Evolutionary conservation across 2,888 invertebrate genomes (phyloP).

Genomic region (Eupeodes latifasciatus): DNA sequence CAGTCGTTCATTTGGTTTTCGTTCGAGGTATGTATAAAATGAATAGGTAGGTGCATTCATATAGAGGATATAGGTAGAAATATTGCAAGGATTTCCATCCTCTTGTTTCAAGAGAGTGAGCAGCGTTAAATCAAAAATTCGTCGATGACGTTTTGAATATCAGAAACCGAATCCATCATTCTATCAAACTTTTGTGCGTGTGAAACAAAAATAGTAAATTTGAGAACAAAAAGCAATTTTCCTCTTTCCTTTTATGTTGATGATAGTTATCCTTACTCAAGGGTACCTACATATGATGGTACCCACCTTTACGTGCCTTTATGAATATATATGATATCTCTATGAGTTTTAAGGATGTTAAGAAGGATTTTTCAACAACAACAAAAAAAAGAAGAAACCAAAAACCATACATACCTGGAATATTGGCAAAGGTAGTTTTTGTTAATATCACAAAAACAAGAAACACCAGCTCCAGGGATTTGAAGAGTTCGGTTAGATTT

Average conservation of each 20-base stretch:
- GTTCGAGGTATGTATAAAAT: no score
- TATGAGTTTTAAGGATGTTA: no score
- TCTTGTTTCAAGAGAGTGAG: slow-evolving; percentile 1
- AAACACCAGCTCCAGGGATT: slow-evolving; percentile 80
- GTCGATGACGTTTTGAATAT: slow-evolving; percentile 51
- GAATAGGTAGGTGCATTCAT: no score
- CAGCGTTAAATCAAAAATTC: slow-evolving; percentile 77
- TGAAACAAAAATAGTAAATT: slow-evolving; percentile 16
- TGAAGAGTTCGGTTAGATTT: slow-evolving; percentile 78
- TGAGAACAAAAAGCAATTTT: slow-evolving; percentile 13
- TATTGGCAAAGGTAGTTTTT: slow-evolving; percentile 82
- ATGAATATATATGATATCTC: no score
- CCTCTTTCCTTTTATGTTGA: no score
- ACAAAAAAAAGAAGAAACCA: no score
- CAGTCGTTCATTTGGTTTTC: slow-evolving; percentile 1
- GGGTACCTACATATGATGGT: no score
- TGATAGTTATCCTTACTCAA: no score
- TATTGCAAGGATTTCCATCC: neutral
- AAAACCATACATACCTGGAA: slow-evolving; percentile 81
- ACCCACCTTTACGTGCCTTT: no score
- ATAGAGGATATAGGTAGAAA: neutral
- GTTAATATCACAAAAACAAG: slow-evolving; percentile 81
- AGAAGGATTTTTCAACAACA: no score
- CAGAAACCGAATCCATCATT: slow-evolving; percentile 16
- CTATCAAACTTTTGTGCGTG: neutral